phyloP scores from a whole-genome alignment of 37 sponge, comb jelly and placozoan genomes.

The Diacarnus erythraeanus region DNA sequence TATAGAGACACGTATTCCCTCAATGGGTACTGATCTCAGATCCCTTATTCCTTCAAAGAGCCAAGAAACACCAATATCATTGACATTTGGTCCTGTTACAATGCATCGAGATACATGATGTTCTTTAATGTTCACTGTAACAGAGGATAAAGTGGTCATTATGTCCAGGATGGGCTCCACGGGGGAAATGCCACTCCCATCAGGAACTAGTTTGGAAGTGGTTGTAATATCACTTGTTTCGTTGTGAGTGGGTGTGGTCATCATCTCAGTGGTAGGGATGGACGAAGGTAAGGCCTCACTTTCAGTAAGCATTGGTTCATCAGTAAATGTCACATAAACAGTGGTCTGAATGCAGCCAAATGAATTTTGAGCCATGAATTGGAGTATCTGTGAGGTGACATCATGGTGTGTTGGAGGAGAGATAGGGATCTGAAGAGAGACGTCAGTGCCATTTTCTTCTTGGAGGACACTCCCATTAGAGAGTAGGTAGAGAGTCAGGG shows the following conservation, averaged over 20 bases:
- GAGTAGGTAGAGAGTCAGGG: not conserved
- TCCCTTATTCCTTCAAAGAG: not conserved
- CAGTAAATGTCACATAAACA: not conserved
- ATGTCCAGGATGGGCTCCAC: not conserved
- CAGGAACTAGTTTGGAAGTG: too few species aligned
- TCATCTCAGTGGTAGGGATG: not conserved
- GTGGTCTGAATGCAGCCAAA: not conserved
- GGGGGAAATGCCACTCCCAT: too few species aligned
- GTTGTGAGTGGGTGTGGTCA: not conserved
- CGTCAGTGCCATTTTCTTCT: not conserved
- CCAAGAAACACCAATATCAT: not conserved
- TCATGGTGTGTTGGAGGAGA: not conserved
- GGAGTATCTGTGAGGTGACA: not conserved
- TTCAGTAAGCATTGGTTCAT: not conserved
- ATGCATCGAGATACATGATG: not conserved
- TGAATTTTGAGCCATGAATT: constrained; percentile 4
- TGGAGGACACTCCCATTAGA: not conserved
- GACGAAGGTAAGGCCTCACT: not conserved
- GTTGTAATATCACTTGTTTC: too few species aligned
- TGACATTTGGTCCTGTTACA: not conserved
- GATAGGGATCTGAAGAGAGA: not conserved
- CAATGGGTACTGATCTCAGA: not conserved
- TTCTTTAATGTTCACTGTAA: not conserved
- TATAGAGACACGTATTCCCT: not conserved
- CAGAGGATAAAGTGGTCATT: not conserved